Percentiles rank a stretch among this genome's conserved stretches.
Evolutionary conservation across 2,888 invertebrate genomes (phyloP).

Genomic region (Xanthorhoe spadicearia): DNA sequence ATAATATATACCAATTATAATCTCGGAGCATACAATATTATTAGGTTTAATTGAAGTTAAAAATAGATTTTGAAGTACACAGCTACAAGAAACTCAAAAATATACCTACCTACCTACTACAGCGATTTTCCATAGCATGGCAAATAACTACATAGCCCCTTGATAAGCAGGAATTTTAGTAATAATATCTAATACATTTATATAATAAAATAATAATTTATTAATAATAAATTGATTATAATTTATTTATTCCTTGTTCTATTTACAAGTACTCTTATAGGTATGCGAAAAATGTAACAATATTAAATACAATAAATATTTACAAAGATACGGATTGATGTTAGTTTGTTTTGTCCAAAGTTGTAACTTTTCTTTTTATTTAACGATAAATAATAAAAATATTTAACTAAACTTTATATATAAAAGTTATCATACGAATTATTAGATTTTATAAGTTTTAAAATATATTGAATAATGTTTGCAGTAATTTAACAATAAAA

Average conservation of each 20-base stretch:
- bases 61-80: conserved; percentile 9
- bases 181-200: conserved; percentile 1
- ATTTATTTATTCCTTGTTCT: background rate
- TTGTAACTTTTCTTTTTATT: no score
- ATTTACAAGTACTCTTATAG: no score
- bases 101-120: background rate
- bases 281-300: no score
- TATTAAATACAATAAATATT: no score
- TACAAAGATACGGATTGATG: no score
- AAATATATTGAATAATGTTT: conserved; percentile 5
- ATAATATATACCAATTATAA: conserved; percentile 25
- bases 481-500: conserved; percentile 60
- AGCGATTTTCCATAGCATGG: conserved; percentile 8
- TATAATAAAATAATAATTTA: conserved; percentile 7
- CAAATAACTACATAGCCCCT: conserved; percentile 30
- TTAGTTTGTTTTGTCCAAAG: no score
- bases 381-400: no score
- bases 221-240: background rate
- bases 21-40: conserved; percentile 27
- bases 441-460: conserved; percentile 1
- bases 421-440: background rate
- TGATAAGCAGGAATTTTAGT: conserved; percentile 35
- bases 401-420: background rate
- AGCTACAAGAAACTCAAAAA: background rate
- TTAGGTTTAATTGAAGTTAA: background rate